phyloP scores from a whole-genome alignment of 1,140 invertebrate genomes.

The Melanaphis sacchari region DNA sequence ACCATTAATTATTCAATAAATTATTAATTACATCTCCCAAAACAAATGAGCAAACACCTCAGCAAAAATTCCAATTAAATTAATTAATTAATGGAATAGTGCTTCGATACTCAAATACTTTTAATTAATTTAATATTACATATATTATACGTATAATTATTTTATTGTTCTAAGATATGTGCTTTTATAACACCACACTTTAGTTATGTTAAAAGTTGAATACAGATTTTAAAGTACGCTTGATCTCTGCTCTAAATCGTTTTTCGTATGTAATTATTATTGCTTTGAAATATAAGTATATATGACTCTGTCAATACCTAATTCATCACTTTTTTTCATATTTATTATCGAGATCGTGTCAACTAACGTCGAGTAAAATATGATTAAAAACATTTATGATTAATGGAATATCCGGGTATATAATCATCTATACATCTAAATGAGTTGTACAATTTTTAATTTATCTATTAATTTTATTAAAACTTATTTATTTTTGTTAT shows the following conservation, averaged over 20 bases:
- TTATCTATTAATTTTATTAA: background rate
- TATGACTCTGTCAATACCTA: background rate
- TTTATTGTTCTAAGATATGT: background rate
- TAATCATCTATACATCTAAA: background rate
- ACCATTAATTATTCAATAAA: background rate
- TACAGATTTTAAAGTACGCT: background rate
- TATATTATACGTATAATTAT: too few species aligned
- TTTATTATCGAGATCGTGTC: background rate
- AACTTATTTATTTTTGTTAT: background rate
- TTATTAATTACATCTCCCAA: background rate
- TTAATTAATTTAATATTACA: background rate
- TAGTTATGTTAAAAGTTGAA: background rate
- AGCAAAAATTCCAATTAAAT: background rate
- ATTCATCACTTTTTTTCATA: conserved; percentile 2
- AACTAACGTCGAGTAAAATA: conserved; percentile 7
- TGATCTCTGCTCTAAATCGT: background rate
- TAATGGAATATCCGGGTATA: background rate
- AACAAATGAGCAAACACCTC: background rate
- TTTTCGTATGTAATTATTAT: background rate
- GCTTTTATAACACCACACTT: background rate
- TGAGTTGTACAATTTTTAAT: background rate
- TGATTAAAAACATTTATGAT: background rate
- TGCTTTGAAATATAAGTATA: background rate
- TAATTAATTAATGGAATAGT: background rate
- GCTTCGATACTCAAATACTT: background rate